phyloP scores from a whole-genome alignment of 2,888 invertebrate genomes.

The Luperina testacea region DNA sequence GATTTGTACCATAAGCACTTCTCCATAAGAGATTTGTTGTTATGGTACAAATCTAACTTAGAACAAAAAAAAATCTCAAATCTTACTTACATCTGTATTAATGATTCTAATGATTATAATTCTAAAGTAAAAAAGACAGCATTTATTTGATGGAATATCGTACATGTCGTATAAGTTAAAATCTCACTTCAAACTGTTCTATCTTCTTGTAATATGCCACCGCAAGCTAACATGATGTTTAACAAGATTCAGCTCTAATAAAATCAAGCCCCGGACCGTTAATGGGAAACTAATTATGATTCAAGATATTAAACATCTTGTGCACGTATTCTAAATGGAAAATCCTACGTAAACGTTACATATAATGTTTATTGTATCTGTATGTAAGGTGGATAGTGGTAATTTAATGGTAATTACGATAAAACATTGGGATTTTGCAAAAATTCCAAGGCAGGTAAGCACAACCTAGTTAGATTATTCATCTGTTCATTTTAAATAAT shows the following conservation, averaged over 20 bases:
- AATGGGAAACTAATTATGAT: slow-evolving; percentile 64
- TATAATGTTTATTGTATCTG: slow-evolving; percentile 27
- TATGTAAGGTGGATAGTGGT: not conserved
- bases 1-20: no score
- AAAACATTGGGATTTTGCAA: not conserved
- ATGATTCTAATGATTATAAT: no score
- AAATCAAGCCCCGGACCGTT: slow-evolving; percentile 56
- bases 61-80: no score
- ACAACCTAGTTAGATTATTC: not conserved
- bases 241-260: slow-evolving; percentile 63
- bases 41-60: no score
- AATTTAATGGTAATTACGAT: not conserved
- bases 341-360: slow-evolving; percentile 46
- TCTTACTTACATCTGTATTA: no score
- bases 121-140: not conserved
- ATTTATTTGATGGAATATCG: not conserved
- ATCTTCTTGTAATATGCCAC: slow-evolving; percentile 22
- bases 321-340: slow-evolving; percentile 32
- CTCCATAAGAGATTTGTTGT: no score
- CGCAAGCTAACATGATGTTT: slow-evolving; percentile 44
- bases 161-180: not conserved
- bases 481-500: not conserved
- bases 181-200: not conserved
- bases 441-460: not conserved
- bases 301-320: slow-evolving; percentile 40